Percentiles rank a stretch among this genome's conserved stretches.
Conservation (phyloP, 2,113 vertebrate genomes). For the Cricetomys ansorgei region DNA sequence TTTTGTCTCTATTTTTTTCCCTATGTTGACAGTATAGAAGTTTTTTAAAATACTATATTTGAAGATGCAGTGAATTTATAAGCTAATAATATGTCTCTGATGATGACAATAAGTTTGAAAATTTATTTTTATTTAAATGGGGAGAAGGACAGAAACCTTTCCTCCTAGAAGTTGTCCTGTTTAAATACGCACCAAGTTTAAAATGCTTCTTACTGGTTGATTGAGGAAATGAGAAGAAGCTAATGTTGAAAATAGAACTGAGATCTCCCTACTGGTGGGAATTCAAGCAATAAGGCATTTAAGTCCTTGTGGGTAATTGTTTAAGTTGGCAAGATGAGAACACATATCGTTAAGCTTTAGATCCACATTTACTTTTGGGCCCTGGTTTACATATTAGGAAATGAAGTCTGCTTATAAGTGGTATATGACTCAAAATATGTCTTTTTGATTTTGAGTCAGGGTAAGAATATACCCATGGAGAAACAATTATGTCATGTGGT, state of each 20-base stretch:
- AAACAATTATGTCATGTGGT: slow-evolving; percentile 5
- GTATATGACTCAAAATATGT: background rate
- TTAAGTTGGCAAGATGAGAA: slow-evolving; percentile 25
- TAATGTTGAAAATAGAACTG: slow-evolving; percentile 53
- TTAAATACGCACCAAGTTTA: slow-evolving; percentile 16
- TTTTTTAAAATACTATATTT: background rate
- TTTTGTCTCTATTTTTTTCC: slow-evolving; percentile 8
- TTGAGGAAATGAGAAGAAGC: slow-evolving; percentile 17
- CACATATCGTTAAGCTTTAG: slow-evolving; percentile 14
- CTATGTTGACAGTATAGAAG: background rate
- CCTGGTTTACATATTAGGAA: slow-evolving; percentile 47
- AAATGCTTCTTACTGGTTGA: background rate
- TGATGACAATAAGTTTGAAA: background rate
- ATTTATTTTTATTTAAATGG: slow-evolving; percentile 34
- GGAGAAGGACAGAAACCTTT: background rate
- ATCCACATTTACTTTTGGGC: slow-evolving; percentile 21
- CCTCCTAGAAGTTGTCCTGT: background rate
- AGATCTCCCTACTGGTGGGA: background rate
- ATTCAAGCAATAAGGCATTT: slow-evolving; percentile 56
- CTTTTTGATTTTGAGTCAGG: background rate
- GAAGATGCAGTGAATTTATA: slow-evolving; percentile 17
- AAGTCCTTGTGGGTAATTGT: background rate
- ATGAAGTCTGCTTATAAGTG: slow-evolving; percentile 10
- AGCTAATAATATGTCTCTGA: background rate
- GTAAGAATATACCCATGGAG: slow-evolving; percentile 48